Base-by-base conservation (phyloP, 1,140 invertebrate genomes). In the Cherax quadricarinatus region DNA sequence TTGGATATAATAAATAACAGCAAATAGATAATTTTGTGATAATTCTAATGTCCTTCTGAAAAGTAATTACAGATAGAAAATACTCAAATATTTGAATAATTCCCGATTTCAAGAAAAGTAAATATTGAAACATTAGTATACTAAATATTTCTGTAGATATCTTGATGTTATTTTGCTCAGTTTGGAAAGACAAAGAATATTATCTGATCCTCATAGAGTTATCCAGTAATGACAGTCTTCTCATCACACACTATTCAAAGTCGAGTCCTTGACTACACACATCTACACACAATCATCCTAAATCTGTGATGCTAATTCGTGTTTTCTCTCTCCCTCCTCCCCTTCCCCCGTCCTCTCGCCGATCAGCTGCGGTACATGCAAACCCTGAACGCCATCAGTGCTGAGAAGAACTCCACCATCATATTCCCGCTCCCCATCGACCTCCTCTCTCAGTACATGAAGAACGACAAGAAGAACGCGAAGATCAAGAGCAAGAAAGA, bases 341-440 rank as follows among this genome's bases (percentile, higher is more conserved):
- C 14, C 53, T 66, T 18, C 18, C 62, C 24, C 70, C 5, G 6
- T 12, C 5, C 70, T 75, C 70, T n/a, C 70, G 70, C 7, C n/a
- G 7, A 98, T 78, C 98, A 99, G 95, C 96, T 98, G 3, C 94
- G 96, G 51, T 96, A 96, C 93, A 94, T 97, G 53, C 96, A 99
- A 96, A 99, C 98, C 10, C 95, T 99, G 88, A 99, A 98, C 95
- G 98, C 98, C 16, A 99, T 99, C 95, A 98, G 98, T 78, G 98
- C 98, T 3, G 99, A 99, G 96, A 99, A 99, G 96, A 99, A 99
- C 95, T 99, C 99, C 7, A 99, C 90, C 57, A 91, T 91, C 60
- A 91, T 91, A 41, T 91, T 91, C 90, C 90, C 90, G 18, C 90
- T 91, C 93, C 98, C 98, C 53, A 98, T 99, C 94, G 98, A 99